A percentile compares a stretch with the other conserved stretches of the same genome.
These are phyloP conservation scores for Achroia grisella DNA, from an alignment of 1,140 invertebrate genomes.

Conservation along the genomic window DNA sequence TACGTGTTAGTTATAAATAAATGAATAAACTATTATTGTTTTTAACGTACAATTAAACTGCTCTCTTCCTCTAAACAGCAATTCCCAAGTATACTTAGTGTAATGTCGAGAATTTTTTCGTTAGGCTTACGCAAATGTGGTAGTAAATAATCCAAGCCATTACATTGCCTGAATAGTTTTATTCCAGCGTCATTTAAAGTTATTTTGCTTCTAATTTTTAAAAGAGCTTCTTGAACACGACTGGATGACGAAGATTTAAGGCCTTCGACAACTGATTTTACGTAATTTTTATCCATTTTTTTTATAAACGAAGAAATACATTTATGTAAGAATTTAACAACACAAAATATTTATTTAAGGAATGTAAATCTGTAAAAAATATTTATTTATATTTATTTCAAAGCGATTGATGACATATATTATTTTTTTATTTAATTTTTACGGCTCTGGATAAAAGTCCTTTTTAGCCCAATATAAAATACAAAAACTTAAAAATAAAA, in stretches of 20 bases:
- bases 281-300: conserved; percentile 57
- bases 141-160: conserved; percentile 56
- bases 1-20: too few relatives aligned
- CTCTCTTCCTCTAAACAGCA: conserved; percentile 72
- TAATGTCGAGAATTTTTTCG: conserved; percentile 70
- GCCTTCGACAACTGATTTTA: conserved; percentile 49
- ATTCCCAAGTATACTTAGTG: conserved; percentile 76
- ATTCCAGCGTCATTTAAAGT: conserved; percentile 52
- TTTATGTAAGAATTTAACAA: too few relatives aligned
- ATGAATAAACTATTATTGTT: too few relatives aligned
- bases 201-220: conserved; percentile 58
- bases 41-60: conserved; percentile 41
- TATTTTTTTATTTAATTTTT: too few relatives aligned
- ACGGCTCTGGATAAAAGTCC: too few relatives aligned
- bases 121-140: conserved; percentile 67
- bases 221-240: conserved; percentile 51
- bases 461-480: too few relatives aligned
- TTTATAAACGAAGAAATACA: too few relatives aligned
- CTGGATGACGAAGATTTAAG: conserved; percentile 57
- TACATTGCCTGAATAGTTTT: conserved; percentile 57
- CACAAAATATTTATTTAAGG: too few relatives aligned
- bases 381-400: too few relatives aligned
- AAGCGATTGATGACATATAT: too few relatives aligned
- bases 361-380: too few relatives aligned
- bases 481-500: too few relatives aligned